Evolutionary conservation across 2,888 invertebrate genomes (phyloP).

Genomic region (Sinohyriopsis cumingii): DNA sequence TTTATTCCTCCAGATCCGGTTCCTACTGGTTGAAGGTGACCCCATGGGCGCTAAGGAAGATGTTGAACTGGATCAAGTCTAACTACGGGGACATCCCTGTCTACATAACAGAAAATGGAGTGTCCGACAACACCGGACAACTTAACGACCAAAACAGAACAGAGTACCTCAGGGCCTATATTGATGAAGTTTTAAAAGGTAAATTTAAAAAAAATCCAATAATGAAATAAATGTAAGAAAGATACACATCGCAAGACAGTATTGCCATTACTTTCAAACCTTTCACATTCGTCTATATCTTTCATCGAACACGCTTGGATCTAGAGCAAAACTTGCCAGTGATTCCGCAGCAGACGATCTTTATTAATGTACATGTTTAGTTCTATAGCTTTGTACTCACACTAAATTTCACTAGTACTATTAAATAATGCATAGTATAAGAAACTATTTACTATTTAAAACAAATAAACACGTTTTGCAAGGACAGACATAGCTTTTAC

Average conservation of each 20-base stretch:
- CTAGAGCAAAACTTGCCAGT: too few species aligned
- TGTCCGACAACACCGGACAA: slow-evolving; percentile 40
- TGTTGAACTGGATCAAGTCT: slow-evolving; percentile 51
- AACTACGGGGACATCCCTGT: slow-evolving; percentile 47
- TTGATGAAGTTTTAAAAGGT: slow-evolving; percentile 16
- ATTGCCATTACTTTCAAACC: too few species aligned
- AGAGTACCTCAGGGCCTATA: slow-evolving; percentile 27
- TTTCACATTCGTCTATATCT: too few species aligned
- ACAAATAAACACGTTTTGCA: too few species aligned
- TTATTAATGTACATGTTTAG: background rate
- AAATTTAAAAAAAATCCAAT: too few species aligned
- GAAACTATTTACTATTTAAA: too few species aligned
- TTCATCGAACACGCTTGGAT: too few species aligned
- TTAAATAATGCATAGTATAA: background rate
- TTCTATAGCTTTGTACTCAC: background rate
- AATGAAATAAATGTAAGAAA: too few species aligned
- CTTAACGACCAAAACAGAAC: slow-evolving; percentile 52
- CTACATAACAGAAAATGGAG: slow-evolving; percentile 58
- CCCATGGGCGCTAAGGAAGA: slow-evolving; percentile 52
- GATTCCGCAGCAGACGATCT: background rate
- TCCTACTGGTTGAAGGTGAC: slow-evolving; percentile 47
- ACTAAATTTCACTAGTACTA: background rate
- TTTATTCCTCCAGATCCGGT: slow-evolving; percentile 26
- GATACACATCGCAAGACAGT: too few species aligned
- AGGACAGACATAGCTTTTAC: too few species aligned